Evolutionary conservation across 1,140 invertebrate species (phyloP).

Genomic region (Saccostrea cuccullata): DNA sequence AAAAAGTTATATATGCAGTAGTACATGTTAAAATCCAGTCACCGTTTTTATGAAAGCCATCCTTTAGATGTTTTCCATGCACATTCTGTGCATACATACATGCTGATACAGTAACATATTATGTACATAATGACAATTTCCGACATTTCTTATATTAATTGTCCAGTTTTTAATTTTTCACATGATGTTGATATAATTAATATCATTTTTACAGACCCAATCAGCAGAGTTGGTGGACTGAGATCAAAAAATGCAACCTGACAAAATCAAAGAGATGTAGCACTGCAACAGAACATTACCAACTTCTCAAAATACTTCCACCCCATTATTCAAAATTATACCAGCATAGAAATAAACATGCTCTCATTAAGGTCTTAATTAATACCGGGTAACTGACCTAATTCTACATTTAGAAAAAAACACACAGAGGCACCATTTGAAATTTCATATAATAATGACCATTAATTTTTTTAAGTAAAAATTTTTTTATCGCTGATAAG

Average conservation of each 20-base stretch:
- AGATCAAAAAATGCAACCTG: slow-evolving; percentile 20
- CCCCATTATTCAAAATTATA: too few species aligned
- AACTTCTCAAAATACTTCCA: neutral
- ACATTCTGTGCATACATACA: slow-evolving; percentile 2
- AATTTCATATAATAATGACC: neutral
- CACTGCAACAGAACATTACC: neutral
- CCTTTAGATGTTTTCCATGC: neutral
- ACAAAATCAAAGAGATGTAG: slow-evolving; percentile 24
- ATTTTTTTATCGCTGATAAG: neutral
- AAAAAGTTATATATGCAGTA: slow-evolving; percentile 10
- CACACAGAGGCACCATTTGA: neutral
- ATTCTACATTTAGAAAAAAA: neutral
- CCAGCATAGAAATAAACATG: neutral
- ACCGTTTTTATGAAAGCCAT: slow-evolving; percentile 16
- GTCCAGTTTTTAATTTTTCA: neutral
- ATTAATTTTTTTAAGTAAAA: neutral
- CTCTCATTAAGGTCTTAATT: neutral
- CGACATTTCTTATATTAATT: neutral
- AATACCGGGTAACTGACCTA: neutral
- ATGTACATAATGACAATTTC: slow-evolving; percentile 25
- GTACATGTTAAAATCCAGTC: slow-evolving; percentile 19
- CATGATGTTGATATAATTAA: neutral
- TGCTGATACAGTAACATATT: neutral
- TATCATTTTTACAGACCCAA: slow-evolving; percentile 9
- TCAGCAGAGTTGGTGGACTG: slow-evolving; percentile 3